phyloP scores from a whole-genome alignment of 1,140 invertebrate genomes.

The Phortica variegata region DNA sequence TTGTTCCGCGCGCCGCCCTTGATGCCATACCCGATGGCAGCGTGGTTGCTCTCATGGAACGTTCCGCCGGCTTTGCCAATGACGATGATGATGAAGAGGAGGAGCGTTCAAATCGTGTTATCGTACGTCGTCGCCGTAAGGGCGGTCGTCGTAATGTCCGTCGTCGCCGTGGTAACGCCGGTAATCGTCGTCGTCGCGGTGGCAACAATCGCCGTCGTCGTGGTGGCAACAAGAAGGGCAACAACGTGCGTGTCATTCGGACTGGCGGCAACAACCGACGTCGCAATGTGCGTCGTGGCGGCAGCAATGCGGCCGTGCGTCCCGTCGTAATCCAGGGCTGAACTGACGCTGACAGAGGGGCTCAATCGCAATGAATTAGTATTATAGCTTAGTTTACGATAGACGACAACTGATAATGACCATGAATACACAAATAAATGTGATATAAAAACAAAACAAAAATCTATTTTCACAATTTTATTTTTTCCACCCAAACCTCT shows the following conservation, averaged over 20 bases:
- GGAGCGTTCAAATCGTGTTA: conserved; percentile 47
- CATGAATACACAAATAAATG: no score
- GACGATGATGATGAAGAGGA: conserved; percentile 21
- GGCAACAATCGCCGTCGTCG: conserved; percentile 28
- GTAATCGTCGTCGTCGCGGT: conserved; percentile 17
- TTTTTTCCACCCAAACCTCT: no score
- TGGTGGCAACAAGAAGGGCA: conserved; percentile 2
- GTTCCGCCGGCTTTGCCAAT: conserved; percentile 8
- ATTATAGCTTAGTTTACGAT: conserved; percentile 50
- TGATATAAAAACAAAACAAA: conserved; percentile 48
- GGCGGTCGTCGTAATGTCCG: conserved; percentile 29
- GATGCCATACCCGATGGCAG: conserved; percentile 51
- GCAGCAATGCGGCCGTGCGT: conserved; percentile 1
- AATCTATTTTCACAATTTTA: no score
- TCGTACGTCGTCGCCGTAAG: conserved; percentile 43
- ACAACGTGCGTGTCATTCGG: conserved; percentile 12
- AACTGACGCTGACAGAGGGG: not conserved
- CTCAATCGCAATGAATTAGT: conserved; percentile 20
- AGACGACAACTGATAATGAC: no score
- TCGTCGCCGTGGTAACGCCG: conserved; percentile 16
- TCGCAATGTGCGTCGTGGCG: conserved; percentile 2
- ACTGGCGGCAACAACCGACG: conserved; percentile 4
- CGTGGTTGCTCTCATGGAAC: conserved; percentile 47
- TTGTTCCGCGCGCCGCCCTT: conserved; percentile 45
- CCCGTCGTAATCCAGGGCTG: conserved; percentile 23